Evolutionary conservation across 2,113 vertebrate species (phyloP), one percentile per base, ranked within the genome.

Genomic region (Bubalus kerabau): DNA sequence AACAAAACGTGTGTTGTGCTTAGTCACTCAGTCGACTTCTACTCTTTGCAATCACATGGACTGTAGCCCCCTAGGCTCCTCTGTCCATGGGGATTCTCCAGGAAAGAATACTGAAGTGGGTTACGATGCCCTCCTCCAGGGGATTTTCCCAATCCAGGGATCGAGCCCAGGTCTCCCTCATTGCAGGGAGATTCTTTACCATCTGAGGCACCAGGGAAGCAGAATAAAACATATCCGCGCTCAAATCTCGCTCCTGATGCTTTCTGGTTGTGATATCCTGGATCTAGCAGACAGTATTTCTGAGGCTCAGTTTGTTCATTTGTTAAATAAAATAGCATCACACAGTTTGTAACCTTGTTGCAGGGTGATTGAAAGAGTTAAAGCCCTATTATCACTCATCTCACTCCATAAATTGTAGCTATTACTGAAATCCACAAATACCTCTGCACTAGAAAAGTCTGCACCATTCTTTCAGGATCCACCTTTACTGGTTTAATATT

Each of bases 41-140:
- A 26, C 40, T 76, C 40, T 76, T 76, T 15, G 21, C 36, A 43
- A 76, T 40, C 23, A 13, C 40, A 26, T 14, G 40, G 40, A 43
- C 71, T 76, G 6, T 43, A 76, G 71, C 3, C 40, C 1, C 0
- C 11, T 12, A 76, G 71, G 71, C 71, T 76, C 24, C 71, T 43
- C 71, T 43, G 23, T 43, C 71, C 40, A 76, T 26, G 23, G 12
- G 36, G 40, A 43, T 76, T 76, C 23, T 76, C 71, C 36, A 26
- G 40, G 71, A 23, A 76, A 76, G 40, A 76, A 76, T 43, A 1
- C 71, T 26, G 71, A 40, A 43, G 40, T 76, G 40, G 40, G 40
- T 76, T 26, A 26, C 0, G 1, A 76, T 4, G 6, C 40, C 36
- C 23, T 76, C 71, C 40, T 76, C 71, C 40, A 43, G 71, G 36